Conservation (phyloP, 2,797 vertebrate genomes). For the Menidia menidia region DNA sequence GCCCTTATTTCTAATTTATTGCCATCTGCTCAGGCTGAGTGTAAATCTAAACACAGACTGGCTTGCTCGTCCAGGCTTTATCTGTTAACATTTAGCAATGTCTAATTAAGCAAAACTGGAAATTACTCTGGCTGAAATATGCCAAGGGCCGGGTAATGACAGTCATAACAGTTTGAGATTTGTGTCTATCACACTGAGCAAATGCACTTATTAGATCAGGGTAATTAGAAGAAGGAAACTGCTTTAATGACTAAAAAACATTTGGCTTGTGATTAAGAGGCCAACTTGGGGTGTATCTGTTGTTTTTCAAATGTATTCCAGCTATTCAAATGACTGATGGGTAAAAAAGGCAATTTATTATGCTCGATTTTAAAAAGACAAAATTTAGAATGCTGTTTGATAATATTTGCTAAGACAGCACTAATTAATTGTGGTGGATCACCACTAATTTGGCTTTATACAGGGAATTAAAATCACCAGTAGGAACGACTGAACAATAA, state of each 20-base stretch:
- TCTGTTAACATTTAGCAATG: conserved; percentile 79
- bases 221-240: conserved; percentile 78
- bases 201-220: conserved; percentile 77
- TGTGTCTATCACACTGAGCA: conserved; percentile 72
- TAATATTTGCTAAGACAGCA: conserved; percentile 34
- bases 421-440: conserved; percentile 27
- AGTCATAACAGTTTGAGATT: conserved; percentile 76
- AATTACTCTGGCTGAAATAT: conserved; percentile 57
- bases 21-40: conserved; percentile 74
- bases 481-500: neutral
- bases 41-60: conserved; percentile 73
- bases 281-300: conserved; percentile 26
- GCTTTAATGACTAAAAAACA: conserved; percentile 60
- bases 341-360: conserved; percentile 19
- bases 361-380: neutral
- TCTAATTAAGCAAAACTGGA: conserved; percentile 79
- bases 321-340: conserved; percentile 34
- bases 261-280: conserved; percentile 62
- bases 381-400: conserved; percentile 16
- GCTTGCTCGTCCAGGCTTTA: conserved; percentile 75
- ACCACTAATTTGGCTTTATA: neutral
- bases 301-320: conserved; percentile 36
- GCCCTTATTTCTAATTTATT: conserved; percentile 75
- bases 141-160: conserved; percentile 62
- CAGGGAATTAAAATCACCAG: neutral